Percentiles rank a stretch among this genome's conserved stretches.
phyloP scores from a whole-genome alignment of 2,888 invertebrate species.

The Odontothrips loti region DNA sequence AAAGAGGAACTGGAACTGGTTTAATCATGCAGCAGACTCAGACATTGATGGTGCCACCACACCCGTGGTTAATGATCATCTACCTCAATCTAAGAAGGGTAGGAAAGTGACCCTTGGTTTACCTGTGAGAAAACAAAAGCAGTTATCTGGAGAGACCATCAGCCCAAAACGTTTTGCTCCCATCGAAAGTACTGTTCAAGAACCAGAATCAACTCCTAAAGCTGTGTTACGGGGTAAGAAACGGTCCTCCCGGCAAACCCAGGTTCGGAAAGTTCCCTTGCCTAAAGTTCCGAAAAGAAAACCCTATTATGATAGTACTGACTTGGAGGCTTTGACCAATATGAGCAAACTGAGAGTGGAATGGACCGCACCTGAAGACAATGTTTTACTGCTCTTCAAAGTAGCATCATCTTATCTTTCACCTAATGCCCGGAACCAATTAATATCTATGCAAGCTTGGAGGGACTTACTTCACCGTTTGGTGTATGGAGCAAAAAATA shows the following conservation, averaged over 20 bases:
- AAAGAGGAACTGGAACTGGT: conserved; percentile 58
- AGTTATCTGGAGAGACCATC: not conserved
- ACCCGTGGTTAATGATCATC: conserved; percentile 5
- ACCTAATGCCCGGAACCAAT: conserved; percentile 43
- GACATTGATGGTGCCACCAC: conserved; percentile 1
- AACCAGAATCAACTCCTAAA: not conserved
- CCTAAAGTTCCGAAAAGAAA: conserved; percentile 31
- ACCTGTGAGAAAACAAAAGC: not conserved
- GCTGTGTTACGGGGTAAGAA: not conserved
- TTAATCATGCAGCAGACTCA: conserved; percentile 18
- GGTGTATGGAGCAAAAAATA: conserved; percentile 52
- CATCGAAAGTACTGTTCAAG: not conserved
- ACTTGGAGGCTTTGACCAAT: conserved; percentile 58
- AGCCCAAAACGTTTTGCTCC: not conserved
- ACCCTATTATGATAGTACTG: conserved; percentile 57
- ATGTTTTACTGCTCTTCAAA: conserved; percentile 61
- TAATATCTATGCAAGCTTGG: conserved; percentile 35
- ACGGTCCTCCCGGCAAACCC: not conserved
- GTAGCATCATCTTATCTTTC: conserved; percentile 57
- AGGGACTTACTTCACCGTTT: conserved; percentile 31
- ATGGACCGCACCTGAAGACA: conserved; percentile 67
- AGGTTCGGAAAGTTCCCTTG: not conserved
- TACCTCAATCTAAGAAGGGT: not conserved
- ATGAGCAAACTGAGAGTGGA: conserved; percentile 57
- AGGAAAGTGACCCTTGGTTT: not conserved